Evolutionary conservation across 2,797 vertebrate genomes (phyloP).

Genomic region (Falco cherrug): DNA sequence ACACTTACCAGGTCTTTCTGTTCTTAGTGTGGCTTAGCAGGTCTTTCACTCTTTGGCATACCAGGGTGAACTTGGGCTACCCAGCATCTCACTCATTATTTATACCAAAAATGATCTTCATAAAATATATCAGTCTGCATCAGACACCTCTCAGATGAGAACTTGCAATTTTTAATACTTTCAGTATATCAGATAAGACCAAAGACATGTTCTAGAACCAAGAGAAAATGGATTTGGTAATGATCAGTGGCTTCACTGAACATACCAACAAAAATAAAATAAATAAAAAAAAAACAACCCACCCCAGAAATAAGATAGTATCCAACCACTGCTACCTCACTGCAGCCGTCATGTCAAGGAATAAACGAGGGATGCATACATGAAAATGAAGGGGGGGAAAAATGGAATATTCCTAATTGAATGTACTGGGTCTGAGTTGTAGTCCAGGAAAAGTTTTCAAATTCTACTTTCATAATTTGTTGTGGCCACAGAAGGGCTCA

Average conservation of each 20-base stretch:
- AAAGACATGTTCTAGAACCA: not conserved
- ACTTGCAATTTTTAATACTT: not conserved
- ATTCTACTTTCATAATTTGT: not conserved
- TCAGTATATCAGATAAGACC: not conserved
- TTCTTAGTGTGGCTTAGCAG: not conserved
- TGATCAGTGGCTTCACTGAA: not conserved
- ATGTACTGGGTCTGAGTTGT: not conserved
- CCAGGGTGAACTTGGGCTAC: not conserved
- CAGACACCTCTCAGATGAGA: not conserved
- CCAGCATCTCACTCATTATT: not conserved
- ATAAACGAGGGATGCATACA: not conserved
- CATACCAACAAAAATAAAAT: not conserved
- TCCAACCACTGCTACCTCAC: not conserved
- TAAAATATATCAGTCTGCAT: not conserved
- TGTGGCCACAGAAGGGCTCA: no score
- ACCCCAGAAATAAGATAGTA: not conserved
- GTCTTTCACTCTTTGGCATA: not conserved
- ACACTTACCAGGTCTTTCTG: not conserved
- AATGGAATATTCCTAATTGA: not conserved
- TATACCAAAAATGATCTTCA: not conserved
- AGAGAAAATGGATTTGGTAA: not conserved
- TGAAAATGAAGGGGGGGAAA: not conserved
- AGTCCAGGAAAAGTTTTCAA: not conserved
- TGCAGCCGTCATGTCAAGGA: not conserved
- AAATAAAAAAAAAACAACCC: no score